Percentiles rank a stretch among this genome's conserved stretches.
These are phyloP conservation scores for Hippopotamus amphibius DNA, from an alignment of 2,113 vertebrate genomes.

Conservation along the genomic window DNA sequence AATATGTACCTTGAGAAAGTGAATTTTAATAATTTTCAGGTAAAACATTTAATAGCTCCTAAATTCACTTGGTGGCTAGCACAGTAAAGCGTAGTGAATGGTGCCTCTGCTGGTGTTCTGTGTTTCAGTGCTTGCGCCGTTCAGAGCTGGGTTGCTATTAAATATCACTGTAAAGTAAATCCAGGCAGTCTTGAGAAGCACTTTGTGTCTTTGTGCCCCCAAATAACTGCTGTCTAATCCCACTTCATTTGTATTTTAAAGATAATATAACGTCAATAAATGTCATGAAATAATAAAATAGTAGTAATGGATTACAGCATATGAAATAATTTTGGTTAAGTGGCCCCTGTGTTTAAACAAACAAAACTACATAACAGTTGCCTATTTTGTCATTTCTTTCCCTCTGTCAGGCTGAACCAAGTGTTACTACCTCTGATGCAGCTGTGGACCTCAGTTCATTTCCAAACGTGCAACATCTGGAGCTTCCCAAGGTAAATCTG, in stretches of 20 bases:
- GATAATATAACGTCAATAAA: not conserved
- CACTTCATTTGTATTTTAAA: not conserved
- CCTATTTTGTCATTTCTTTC: slow-evolving; percentile 33
- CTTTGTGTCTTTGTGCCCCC: not conserved
- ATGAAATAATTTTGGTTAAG: slow-evolving; percentile 36
- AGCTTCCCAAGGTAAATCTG: slow-evolving; percentile 90
- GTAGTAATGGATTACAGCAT: not conserved
- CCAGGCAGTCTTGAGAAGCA: not conserved
- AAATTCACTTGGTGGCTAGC: not conserved
- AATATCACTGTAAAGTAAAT: not conserved
- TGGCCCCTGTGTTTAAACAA: slow-evolving; percentile 7
- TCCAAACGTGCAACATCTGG: slow-evolving; percentile 87
- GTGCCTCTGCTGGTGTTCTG: not conserved
- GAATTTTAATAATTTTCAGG: not conserved
- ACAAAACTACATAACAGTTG: not conserved
- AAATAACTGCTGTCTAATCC: not conserved
- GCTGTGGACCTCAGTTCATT: slow-evolving; percentile 84
- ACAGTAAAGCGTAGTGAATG: not conserved
- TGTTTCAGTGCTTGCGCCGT: rapidly evolving
- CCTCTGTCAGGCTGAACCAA: slow-evolving; percentile 78
- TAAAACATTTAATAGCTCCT: not conserved
- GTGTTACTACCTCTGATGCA: not conserved
- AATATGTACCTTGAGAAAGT: not conserved
- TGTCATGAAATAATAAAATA: not conserved
- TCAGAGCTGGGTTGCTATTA: not conserved